phyloP scores from a whole-genome alignment of 2,888 invertebrate species.

The Imbricaverruca yamaguchii region DNA sequence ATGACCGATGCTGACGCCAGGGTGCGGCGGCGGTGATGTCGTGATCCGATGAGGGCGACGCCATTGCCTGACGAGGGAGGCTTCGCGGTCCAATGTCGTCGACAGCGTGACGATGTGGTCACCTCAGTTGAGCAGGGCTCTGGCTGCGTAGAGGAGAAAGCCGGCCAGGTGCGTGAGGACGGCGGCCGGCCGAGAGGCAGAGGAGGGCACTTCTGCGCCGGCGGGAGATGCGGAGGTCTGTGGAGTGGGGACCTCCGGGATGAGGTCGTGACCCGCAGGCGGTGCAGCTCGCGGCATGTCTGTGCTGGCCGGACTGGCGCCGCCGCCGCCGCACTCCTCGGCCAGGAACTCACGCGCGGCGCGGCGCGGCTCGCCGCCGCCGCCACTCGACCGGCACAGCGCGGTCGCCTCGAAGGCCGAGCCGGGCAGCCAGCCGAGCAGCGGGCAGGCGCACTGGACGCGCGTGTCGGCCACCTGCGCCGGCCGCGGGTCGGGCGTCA shows the following conservation, averaged over 20 bases:
- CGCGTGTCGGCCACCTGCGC: not conserved
- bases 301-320: too few relatives aligned
- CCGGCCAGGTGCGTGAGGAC: not conserved
- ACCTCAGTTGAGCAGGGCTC: too few relatives aligned
- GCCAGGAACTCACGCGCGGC: not conserved
- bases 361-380: not conserved
- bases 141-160: too few relatives aligned
- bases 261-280: not conserved
- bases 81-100: too few relatives aligned
- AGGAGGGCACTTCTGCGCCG: not conserved
- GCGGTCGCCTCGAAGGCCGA: not conserved
- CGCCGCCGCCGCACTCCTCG: not conserved
- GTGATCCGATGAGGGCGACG: too few relatives aligned
- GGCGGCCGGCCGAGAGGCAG: not conserved
- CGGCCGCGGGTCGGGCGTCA: conserved; percentile 2
- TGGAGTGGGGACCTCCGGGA: not conserved
- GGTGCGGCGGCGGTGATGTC: too few relatives aligned
- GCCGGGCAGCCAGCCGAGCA: conserved; percentile 7
- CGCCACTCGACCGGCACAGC: not conserved
- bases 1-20: too few relatives aligned
- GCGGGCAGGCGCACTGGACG: not conserved
- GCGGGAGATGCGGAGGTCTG: too few relatives aligned
- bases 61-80: too few relatives aligned
- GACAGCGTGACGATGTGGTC: too few relatives aligned
- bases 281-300: not conserved